Evolutionary conservation across 2,888 invertebrate species (phyloP).

Genomic region (Lymantria monacha): DNA sequence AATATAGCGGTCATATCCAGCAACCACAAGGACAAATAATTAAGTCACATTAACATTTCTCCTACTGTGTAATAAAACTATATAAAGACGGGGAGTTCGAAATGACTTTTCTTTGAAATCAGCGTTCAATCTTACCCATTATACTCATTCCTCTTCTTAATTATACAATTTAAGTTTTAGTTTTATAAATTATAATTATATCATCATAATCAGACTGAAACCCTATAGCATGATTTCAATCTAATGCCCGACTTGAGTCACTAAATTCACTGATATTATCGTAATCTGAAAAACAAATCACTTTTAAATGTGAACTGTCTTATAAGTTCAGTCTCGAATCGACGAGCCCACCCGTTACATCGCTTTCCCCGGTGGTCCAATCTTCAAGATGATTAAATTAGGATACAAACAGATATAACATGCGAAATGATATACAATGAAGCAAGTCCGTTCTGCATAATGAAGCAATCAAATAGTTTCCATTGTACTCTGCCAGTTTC

Average conservation of each 20-base stretch:
- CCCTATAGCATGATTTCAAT: slow-evolving; percentile 26
- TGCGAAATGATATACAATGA: slow-evolving; percentile 80
- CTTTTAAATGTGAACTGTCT: slow-evolving; percentile 53
- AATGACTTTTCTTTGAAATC: slow-evolving; percentile 9
- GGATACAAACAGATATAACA: slow-evolving; percentile 76
- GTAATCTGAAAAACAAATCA: slow-evolving; percentile 45
- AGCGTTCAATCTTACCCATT: slow-evolving; percentile 13
- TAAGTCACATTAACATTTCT: too few relatives aligned
- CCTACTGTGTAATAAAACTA: too few relatives aligned
- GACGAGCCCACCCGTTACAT: slow-evolving; percentile 65
- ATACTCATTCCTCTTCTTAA: slow-evolving; percentile 15
- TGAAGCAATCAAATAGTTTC: slow-evolving; percentile 78
- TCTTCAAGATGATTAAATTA: slow-evolving; percentile 80
- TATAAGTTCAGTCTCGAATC: slow-evolving; percentile 63
- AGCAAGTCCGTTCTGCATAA: slow-evolving; percentile 71
- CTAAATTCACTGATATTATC: slow-evolving; percentile 35
- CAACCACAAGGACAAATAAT: too few relatives aligned
- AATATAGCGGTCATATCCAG: not conserved
- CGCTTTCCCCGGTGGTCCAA: slow-evolving; percentile 75
- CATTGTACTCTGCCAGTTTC: slow-evolving; percentile 58
- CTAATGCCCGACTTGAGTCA: slow-evolving; percentile 17
- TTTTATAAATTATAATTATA: slow-evolving; percentile 24
- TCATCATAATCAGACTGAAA: slow-evolving; percentile 13
- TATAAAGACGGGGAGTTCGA: too few relatives aligned
- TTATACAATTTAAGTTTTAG: slow-evolving; percentile 11